A percentile compares a stretch with the other conserved stretches of the same genome.
phyloP scores from a whole-genome alignment of 2,888 invertebrate genomes.

The Plebejus argus region DNA sequence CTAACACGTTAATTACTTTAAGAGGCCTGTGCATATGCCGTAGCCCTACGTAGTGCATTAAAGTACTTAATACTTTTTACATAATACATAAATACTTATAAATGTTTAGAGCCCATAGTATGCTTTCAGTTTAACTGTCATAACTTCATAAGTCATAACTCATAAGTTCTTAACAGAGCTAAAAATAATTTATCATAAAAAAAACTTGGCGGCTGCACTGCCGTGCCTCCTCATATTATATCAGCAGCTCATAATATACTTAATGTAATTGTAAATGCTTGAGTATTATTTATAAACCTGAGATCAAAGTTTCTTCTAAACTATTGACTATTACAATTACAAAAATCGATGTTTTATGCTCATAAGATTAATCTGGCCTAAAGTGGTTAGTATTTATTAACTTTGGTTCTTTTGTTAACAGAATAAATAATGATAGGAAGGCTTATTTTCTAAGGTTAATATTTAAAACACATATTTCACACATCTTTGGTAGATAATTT shows the following conservation, averaged over 20 bases:
- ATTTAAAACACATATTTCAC: neutral
- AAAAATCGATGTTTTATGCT: slow-evolving; percentile 56
- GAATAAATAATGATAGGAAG: neutral
- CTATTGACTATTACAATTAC: slow-evolving; percentile 34
- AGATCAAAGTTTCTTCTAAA: slow-evolving; percentile 13
- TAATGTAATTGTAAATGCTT: slow-evolving; percentile 5
- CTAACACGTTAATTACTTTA: neutral
- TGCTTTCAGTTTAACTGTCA: neutral
- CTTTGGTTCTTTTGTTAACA: slow-evolving; percentile 19
- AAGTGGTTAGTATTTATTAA: slow-evolving; percentile 27
- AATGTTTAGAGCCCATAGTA: neutral
- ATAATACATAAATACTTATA: neutral
- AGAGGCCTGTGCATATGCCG: neutral
- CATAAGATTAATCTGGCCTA: slow-evolving; percentile 59
- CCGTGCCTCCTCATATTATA: neutral
- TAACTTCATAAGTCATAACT: neutral
- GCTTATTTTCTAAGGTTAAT: slow-evolving; percentile 5
- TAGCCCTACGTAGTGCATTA: neutral
- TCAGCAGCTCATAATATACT: neutral
- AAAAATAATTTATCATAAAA: slow-evolving; percentile 4
- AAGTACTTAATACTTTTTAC: neutral
- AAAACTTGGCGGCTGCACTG: neutral
- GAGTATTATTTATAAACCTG: slow-evolving; percentile 21
- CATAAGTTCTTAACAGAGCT: neutral
- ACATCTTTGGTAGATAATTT: slow-evolving; percentile 8